These are phyloP conservation scores for Eulimnadia texana DNA, from an alignment of 1,140 invertebrate genomes.

Conservation along the genomic window DNA sequence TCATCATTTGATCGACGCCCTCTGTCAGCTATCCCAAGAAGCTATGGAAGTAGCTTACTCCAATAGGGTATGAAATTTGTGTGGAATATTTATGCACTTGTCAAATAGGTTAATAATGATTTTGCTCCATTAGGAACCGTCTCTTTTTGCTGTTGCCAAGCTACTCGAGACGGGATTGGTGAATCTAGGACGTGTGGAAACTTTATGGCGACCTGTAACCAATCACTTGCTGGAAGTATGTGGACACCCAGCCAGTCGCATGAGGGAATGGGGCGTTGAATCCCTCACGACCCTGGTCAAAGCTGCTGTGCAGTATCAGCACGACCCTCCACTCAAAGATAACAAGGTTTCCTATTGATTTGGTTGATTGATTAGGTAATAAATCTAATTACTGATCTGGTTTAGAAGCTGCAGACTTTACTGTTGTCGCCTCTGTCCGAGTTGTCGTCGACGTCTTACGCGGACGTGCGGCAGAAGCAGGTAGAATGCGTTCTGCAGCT, in stretches of 20 bases:
- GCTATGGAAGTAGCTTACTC: conserved; percentile 94
- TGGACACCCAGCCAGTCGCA: conserved; percentile 82
- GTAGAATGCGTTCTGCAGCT: conserved; percentile 87
- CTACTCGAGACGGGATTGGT: conserved; percentile 89
- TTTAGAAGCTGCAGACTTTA: conserved; percentile 66
- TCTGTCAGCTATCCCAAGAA: conserved; percentile 90
- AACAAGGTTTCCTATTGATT: conserved; percentile 43
- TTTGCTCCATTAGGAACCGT: conserved; percentile 64
- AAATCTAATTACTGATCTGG: too few species aligned
- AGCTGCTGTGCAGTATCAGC: conserved; percentile 75
- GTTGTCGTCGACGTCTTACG: conserved; percentile 69
- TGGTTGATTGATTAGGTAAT: not conserved
- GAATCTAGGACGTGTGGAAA: conserved; percentile 82
- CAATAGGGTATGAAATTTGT: conserved; percentile 50
- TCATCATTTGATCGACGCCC: conserved; percentile 89
- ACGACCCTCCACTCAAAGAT: conserved; percentile 63
- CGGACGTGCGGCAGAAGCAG: conserved; percentile 87
- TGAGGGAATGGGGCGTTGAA: conserved; percentile 95
- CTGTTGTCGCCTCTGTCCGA: conserved; percentile 46
- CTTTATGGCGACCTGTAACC: conserved; percentile 91
- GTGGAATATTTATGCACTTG: conserved; percentile 1
- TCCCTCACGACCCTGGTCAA: conserved; percentile 89
- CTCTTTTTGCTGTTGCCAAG: conserved; percentile 93
- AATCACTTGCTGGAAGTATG: conserved; percentile 92
- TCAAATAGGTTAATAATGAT: not conserved